Evolutionary conservation across 2,113 vertebrate genomes (phyloP), one percentile per base, ranked within the genome.

Genomic region (Hyla sarda): DNA sequence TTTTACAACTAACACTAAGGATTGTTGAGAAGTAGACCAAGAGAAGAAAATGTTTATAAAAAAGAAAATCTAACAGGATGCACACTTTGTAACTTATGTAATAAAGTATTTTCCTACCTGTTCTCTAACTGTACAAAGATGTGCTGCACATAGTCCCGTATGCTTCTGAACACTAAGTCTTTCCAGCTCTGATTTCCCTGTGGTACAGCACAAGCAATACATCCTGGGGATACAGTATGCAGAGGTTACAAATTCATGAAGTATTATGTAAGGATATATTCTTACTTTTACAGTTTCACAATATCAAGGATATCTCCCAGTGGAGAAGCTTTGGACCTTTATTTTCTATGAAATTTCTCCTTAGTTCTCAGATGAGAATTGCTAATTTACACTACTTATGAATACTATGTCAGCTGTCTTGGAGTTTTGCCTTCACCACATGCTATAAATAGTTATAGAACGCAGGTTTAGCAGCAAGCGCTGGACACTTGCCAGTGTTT

Each of bases 221-320:
- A 14, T 67, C 83, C 25, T 76, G 56, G 41, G 56, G 52, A 84
- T 73, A 82, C 60, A 82, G 28, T 73, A 23, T 37, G 45, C 45
- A 82, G 28, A 69, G 80, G 56, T 62, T 67, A 48, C 73, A 76
- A 28, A 84, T 84, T 76, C 37, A 71, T 45, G 69, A 83, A 84
- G 11, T 84, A 34, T 58, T 30, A 34, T 71, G n/a, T 16, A 23
- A 47, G 19, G 60, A 21, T 45, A 23, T 23, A 34, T 74, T 62
- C 52, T 28, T 84, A 25, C 19, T 74, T 56, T 74, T 7, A 56
- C 32, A 58, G 52, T 48, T 30, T 62, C 34, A 62, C 82, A 84
- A 82, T 71, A 32, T 50, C 19, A 74, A 45, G 54, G 37, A 76
- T 76, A 30, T 30, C 19, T 77, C 83, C 72, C 83, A 65, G 41